Evolutionary conservation across 2,797 vertebrate species (phyloP), one percentile per base, ranked within the genome.

Genomic region (Pseudomugil gertrudae): DNA sequence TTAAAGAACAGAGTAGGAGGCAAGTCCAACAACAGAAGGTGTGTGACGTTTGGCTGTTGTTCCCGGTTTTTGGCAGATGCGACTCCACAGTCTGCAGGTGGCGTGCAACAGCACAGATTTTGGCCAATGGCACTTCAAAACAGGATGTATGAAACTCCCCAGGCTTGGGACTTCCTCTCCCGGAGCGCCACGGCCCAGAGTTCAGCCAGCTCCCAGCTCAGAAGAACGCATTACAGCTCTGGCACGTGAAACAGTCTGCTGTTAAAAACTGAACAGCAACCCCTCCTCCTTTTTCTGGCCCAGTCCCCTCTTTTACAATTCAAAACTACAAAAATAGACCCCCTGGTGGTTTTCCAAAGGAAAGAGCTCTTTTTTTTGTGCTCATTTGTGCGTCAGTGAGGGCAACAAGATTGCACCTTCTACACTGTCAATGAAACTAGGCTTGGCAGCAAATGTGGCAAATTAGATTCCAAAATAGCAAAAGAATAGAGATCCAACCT

Each of bases 71-170:
- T 83, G 82, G 80, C 80, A 86, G 83, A 88, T 84, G 83, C 77
- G 73, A 68, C 75, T 72, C 63, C 57, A 19, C 43, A 51, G 84
- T 84, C 85, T 85, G 79, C 90, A 90, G 90, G 90, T 92, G 90
- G 83, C 69, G 84, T 87, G 78, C 84, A 80, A 73, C 79, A 63
- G 85, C 63, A 62, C 51, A 14, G 32, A 72, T 78, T 74, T 68
- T 58, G 76, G 88, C 89, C 87, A 68, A 76, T 81, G 84, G 77
- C 84, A 78, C 78, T 89, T 81, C 90, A 91, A 89, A 93, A 93
- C 92, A 94, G 92, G 92, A 92, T 88, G 90, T 92, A 80, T 91
- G 86, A 84, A 89, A 87, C 90, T 91, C 90, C 89, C 84, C 77
- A 86, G 90, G 80, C 85, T 78, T 83, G 89, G 89, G 89, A 92